phyloP scores from a whole-genome alignment of 2,113 vertebrate genomes.

The Machaerirhynchus nigripectus region DNA sequence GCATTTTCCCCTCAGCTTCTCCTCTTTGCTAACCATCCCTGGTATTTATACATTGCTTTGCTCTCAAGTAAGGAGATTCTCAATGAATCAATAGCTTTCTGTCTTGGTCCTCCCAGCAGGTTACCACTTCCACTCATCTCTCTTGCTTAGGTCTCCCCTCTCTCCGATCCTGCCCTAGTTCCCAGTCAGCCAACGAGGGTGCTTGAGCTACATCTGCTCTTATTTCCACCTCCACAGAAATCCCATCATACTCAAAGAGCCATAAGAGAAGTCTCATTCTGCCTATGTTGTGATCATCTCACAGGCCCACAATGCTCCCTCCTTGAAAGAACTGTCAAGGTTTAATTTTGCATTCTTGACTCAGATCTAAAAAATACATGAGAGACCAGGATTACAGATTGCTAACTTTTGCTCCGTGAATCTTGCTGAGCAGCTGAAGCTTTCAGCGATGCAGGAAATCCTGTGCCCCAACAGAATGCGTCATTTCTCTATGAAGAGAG shows the following conservation, averaged over 20 bases:
- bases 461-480: not conserved
- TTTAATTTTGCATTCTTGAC: not conserved
- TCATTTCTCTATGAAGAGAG: not conserved
- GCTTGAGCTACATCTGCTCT: not conserved
- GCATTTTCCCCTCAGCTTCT: not conserved
- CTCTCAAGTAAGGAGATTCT: not conserved
- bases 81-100: not conserved
- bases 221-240: not conserved
- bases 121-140: not conserved
- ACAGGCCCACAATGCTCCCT: fast-evolving
- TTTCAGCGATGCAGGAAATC: not conserved
- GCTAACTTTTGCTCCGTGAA: not conserved
- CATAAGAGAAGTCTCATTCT: not conserved
- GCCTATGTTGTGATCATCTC: not conserved
- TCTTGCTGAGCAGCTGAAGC: not conserved
- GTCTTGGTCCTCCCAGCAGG: not conserved
- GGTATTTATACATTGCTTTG: not conserved
- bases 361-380: not conserved
- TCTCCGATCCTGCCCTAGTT: not conserved
- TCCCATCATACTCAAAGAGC: not conserved
- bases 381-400: not conserved
- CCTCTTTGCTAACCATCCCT: not conserved
- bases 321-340: not conserved
- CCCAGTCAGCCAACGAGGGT: not conserved
- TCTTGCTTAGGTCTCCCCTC: not conserved